Percentiles rank a stretch among this genome's conserved stretches.
Conservation (phyloP, 2,888 invertebrate species). For the Drosophila prolongata region DNA sequence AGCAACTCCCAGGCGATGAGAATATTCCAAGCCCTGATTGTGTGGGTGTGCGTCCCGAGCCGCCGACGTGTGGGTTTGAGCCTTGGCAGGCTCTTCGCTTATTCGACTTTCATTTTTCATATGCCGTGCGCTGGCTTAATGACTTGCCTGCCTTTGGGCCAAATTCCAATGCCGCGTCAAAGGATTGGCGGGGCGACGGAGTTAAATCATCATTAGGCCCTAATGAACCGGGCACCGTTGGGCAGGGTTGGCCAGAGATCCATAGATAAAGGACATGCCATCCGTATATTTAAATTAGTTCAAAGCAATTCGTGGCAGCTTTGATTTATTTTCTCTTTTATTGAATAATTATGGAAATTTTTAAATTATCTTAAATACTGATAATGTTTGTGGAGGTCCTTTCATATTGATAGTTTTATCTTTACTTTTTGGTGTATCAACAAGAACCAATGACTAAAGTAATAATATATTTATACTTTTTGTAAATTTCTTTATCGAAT, state of each 20-base stretch:
- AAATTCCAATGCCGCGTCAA: constrained; percentile 36
- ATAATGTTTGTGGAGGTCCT: too few relatives aligned
- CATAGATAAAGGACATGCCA: constrained; percentile 46
- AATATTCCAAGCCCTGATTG: constrained; percentile 57
- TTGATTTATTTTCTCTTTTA: constrained; percentile 9
- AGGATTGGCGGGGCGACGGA: constrained; percentile 20
- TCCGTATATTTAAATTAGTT: constrained; percentile 39
- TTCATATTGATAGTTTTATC: too few relatives aligned
- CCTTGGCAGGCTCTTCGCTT: constrained; percentile 16
- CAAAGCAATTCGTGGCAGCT: neutral
- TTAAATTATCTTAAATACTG: neutral
- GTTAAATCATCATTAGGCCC: constrained; percentile 59
- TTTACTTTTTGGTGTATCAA: too few relatives aligned
- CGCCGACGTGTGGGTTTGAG: constrained; percentile 14
- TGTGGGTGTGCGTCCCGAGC: constrained; percentile 45
- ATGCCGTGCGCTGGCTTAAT: constrained; percentile 62
- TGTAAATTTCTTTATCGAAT: too few relatives aligned
- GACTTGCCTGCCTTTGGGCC: constrained; percentile 55
- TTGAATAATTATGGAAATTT: neutral
- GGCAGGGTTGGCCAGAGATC: constrained; percentile 22
- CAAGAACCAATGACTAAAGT: too few relatives aligned
- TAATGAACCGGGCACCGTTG: constrained; percentile 55
- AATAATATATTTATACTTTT: too few relatives aligned
- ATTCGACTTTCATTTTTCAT: constrained; percentile 68
- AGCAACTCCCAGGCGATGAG: constrained; percentile 58